Percentiles rank a stretch among this genome's conserved stretches.
phyloP scores from a whole-genome alignment of 2,113 vertebrate genomes.

The Menura novaehollandiae region DNA sequence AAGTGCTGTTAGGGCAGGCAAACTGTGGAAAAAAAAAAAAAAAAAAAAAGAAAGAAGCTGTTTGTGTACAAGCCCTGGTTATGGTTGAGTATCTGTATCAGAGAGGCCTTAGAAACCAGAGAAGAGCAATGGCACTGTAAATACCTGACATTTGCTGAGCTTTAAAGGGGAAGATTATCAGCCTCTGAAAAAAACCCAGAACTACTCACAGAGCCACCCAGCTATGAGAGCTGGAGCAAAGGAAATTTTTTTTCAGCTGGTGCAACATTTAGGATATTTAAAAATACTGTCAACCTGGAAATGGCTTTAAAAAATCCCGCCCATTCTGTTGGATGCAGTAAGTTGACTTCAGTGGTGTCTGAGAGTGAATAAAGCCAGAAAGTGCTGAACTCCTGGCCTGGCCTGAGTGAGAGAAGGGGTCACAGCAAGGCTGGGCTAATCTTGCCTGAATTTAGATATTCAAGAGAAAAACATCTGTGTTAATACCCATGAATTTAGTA shows the following conservation, averaged over 20 bases:
- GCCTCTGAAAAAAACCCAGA: neutral
- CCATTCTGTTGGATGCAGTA: neutral
- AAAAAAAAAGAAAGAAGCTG: neutral
- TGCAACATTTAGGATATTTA: neutral
- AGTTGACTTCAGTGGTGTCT: neutral
- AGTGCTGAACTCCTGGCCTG: neutral
- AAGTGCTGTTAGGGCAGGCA: neutral
- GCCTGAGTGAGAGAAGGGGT: neutral
- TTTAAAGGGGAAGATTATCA: conserved; percentile 1
- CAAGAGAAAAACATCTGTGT: neutral
- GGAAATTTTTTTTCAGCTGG: neutral
- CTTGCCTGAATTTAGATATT: neutral
- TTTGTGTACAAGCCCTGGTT: neutral
- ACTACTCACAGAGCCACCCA: neutral
- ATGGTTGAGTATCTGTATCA: neutral
- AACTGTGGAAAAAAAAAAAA: neutral
- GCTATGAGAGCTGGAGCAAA: neutral
- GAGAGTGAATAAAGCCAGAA: neutral
- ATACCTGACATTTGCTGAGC: conserved; percentile 13
- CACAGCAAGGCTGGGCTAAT: neutral
- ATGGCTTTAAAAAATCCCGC: neutral
- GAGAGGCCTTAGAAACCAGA: neutral
- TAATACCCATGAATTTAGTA: neutral
- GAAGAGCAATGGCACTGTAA: neutral
- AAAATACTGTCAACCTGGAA: neutral